Percentiles rank a stretch among this genome's conserved stretches.
phyloP scores from a whole-genome alignment of 1,140 invertebrate genomes.

The Ladona fulva region DNA sequence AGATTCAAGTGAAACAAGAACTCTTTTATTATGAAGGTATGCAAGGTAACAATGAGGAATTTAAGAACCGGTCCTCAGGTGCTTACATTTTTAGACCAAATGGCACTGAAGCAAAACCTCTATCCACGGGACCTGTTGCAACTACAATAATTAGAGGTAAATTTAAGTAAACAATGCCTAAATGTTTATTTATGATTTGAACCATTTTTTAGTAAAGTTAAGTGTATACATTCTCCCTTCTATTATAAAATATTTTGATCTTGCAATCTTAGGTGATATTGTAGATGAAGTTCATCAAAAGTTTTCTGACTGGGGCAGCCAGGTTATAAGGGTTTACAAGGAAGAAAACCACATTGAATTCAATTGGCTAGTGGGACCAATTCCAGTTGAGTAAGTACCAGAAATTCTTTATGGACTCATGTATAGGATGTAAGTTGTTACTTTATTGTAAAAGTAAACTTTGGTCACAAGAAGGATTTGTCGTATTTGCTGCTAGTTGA shows the following conservation, averaged over 20 bases:
- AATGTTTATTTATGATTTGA: neutral
- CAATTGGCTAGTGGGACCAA: slow-evolving; percentile 64
- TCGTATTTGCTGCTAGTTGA: no score
- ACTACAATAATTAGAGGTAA: neutral
- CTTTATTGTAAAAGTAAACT: no score
- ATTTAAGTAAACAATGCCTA: no score
- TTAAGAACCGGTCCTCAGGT: slow-evolving; percentile 40
- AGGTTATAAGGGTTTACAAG: slow-evolving; percentile 50
- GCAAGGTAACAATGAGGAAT: slow-evolving; percentile 36
- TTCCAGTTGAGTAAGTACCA: slow-evolving; percentile 46
- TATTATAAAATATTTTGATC: neutral
- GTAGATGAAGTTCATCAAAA: slow-evolving; percentile 56
- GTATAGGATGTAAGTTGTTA: no score
- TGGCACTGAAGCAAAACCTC: slow-evolving; percentile 24
- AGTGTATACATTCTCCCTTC: neutral
- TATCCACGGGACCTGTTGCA: neutral
- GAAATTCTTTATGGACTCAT: no score
- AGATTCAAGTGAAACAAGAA: slow-evolving; percentile 30
- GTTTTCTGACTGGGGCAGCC: slow-evolving; percentile 50
- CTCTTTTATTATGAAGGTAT: slow-evolving; percentile 51
- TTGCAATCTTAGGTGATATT: slow-evolving; percentile 38
- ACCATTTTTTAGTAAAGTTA: neutral
- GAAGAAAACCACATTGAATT: slow-evolving; percentile 47
- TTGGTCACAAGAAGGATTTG: no score
- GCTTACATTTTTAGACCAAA: slow-evolving; percentile 58